Evolutionary conservation across 2,113 vertebrate genomes (phyloP).

Genomic region (Bungarus multicinctus): DNA sequence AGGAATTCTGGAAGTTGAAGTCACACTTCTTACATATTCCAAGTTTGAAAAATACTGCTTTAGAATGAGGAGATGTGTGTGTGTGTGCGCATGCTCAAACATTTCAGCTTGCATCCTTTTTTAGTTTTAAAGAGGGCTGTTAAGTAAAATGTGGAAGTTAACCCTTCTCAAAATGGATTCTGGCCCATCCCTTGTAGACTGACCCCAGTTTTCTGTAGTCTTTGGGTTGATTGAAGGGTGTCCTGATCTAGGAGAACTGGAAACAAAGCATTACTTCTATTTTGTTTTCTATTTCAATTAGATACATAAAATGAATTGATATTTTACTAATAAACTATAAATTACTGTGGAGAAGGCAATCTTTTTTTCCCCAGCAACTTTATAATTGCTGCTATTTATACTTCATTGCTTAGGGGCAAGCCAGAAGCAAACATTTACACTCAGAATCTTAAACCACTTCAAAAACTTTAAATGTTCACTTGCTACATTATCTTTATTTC

Average conservation of each 20-base stretch:
- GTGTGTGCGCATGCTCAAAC: neutral
- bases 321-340: neutral
- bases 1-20: neutral
- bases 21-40: neutral
- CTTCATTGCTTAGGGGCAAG: neutral
- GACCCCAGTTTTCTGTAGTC: neutral
- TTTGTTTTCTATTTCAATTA: neutral
- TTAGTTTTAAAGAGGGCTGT: neutral
- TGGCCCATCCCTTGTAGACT: neutral
- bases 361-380: neutral
- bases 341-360: neutral
- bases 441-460: constrained; percentile 1
- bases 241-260: neutral
- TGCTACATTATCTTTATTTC: neutral
- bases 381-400: neutral
- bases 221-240: neutral
- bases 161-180: neutral
- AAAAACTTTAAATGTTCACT: constrained; percentile 1
- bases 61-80: neutral
- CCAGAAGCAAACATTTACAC: neutral
- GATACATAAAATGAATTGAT: constrained; percentile 5
- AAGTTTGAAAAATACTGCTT: neutral
- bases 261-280: neutral
- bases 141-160: neutral
- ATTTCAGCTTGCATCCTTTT: neutral